Evolutionary conservation across 2,797 vertebrate genomes (phyloP).

Genomic region (Phaenicophaeus curvirostris): DNA sequence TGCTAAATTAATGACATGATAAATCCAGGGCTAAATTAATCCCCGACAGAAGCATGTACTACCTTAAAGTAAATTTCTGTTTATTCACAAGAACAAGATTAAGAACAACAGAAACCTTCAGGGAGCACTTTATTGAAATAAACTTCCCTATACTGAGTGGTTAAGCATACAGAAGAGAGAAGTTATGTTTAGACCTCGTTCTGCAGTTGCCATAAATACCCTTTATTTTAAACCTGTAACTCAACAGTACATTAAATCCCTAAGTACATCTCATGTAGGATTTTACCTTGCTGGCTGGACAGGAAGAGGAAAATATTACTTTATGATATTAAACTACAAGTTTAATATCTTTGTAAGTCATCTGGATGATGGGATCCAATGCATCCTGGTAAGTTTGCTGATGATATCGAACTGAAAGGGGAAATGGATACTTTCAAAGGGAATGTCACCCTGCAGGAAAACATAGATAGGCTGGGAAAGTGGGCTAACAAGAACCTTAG

Average conservation of each 20-base stretch:
- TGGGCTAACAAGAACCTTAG: too few species aligned
- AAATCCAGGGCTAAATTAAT: neutral
- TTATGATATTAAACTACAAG: too few species aligned
- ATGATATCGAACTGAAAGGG: too few species aligned
- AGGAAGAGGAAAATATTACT: neutral
- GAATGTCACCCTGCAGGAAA: too few species aligned
- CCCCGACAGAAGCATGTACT: neutral
- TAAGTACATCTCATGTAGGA: neutral
- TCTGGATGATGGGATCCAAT: too few species aligned
- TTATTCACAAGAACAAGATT: neutral
- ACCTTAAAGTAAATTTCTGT: neutral
- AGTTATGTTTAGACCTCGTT: neutral
- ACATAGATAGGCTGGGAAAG: too few species aligned
- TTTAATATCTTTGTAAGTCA: too few species aligned
- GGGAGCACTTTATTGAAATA: neutral
- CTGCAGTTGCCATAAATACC: neutral
- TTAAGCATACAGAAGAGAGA: neutral
- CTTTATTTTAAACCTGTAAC: neutral
- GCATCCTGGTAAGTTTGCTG: too few species aligned
- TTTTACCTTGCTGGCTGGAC: neutral
- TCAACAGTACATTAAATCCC: neutral
- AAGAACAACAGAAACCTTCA: neutral
- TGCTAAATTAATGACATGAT: neutral
- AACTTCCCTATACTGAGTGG: neutral
- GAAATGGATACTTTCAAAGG: too few species aligned